Evolutionary conservation across 2,888 invertebrate genomes (phyloP), one percentile per base, ranked within the genome.

Genomic region (Cyrtodaria siliqua): DNA sequence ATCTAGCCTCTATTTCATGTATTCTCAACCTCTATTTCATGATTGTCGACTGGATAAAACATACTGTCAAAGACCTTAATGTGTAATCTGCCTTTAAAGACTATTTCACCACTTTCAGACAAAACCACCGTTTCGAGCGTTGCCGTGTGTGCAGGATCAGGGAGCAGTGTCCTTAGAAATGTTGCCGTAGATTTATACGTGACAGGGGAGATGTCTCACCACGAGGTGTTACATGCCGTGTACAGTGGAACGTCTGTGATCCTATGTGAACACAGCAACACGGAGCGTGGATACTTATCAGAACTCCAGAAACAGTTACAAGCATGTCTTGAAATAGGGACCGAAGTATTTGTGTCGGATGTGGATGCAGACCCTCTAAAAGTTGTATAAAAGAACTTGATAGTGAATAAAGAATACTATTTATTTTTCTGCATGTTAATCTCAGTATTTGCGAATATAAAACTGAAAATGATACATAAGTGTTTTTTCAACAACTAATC

Each of bases 191-290:
- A 98, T 93, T 94, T 99, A 16, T 97, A 96, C 88, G 92, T 99
- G 40, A 98, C 98, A 18, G 95, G 95, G 20, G 99, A 99, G 94
- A 98, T 99, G 98, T 95, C 96, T 0, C 99, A 99, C 93, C 99
- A 99, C 90, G 98, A 98, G 83, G 93, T 98, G 0, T 94, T 99
- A 40, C 97, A 98, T 89, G 97, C 97, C 0, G 95, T 95, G 26
- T 97, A 97, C 87, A 95, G 94, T 64, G 96, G 96, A 29, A 95
- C 95, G 18, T 95, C 95, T 68, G 97, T 98, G 0, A 96, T 98
- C 87, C 94, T 98, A 20, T 97, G 97, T 80, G 98, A 98, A 92
- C 98, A 99, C 93, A 97, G 97, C 44, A 97, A 98, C 93, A 97
- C 98, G 0, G 99, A 99, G 93, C 94, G 98, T 76, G 98, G 98